Percentiles rank a stretch among this genome's conserved stretches.
Conservation (phyloP, 1,140 invertebrate species). For the Trialeurodes vaporariorum region DNA sequence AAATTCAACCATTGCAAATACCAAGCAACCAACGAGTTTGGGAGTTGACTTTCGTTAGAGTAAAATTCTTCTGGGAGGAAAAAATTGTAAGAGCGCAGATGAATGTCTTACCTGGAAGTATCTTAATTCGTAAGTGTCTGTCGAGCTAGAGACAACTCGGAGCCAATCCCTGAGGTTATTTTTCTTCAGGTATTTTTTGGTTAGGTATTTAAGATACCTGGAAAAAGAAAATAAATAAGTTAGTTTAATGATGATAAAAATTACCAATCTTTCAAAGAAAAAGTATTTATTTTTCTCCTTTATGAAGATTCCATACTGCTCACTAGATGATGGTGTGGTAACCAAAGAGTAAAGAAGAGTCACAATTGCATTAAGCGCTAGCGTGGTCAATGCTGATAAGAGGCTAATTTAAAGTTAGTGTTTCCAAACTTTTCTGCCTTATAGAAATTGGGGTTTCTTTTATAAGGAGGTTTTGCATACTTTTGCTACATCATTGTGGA, state of each 20-base stretch:
- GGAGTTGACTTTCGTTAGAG: background rate
- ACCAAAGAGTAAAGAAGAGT: too few relatives aligned
- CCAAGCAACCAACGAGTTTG: background rate
- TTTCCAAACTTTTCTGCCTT: too few relatives aligned
- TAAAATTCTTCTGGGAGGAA: background rate
- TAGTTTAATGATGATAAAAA: conserved; percentile 23
- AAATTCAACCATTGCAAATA: conserved; percentile 3
- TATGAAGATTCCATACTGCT: too few relatives aligned
- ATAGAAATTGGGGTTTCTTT: too few relatives aligned
- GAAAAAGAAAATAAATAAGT: conserved; percentile 28
- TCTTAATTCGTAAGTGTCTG: conserved; percentile 92
- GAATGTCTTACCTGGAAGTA: conserved; percentile 99
- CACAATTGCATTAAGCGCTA: too few relatives aligned
- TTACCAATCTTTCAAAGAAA: conserved; percentile 28
- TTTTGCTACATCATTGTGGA: too few relatives aligned
- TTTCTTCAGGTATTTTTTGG: conserved; percentile 99
- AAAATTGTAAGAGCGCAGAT: conserved; percentile 7
- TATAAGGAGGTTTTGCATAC: too few relatives aligned
- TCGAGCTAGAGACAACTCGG: conserved; percentile 89
- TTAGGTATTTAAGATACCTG: conserved; percentile 97
- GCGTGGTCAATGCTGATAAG: too few relatives aligned
- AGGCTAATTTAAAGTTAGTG: too few relatives aligned
- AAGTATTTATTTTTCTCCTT: conserved; percentile 12
- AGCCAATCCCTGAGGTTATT: conserved; percentile 98
- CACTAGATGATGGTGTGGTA: too few relatives aligned